A percentile compares a stretch with the other conserved stretches of the same genome.
phyloP scores from a whole-genome alignment of 37 sponge, comb jelly and placozoan genomes.

The Hormiphora californensis region DNA sequence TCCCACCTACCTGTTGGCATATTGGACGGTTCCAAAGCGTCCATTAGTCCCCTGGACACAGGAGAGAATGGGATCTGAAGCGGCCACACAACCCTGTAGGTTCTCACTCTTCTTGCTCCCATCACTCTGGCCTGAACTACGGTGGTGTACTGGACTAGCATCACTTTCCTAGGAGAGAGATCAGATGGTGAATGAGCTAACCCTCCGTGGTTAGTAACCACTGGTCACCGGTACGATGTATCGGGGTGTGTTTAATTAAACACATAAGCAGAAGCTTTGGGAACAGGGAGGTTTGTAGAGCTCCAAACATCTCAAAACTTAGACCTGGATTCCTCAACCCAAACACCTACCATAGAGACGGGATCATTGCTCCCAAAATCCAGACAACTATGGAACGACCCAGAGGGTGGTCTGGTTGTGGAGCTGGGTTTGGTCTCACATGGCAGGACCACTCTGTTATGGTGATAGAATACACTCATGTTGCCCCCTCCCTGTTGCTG shows the following conservation, averaged over 20 bases:
- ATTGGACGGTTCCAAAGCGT: neutral
- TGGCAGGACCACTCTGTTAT: slow-evolving; percentile 30
- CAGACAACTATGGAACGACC: slow-evolving; percentile 7
- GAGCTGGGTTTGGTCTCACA: slow-evolving; percentile 12
- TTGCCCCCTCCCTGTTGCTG: no score
- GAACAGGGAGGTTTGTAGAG: no score
- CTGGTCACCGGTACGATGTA: no score
- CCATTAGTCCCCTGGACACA: neutral
- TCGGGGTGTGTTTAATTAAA: no score
- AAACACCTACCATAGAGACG: neutral
- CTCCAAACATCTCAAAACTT: no score
- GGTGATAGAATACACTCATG: slow-evolving; percentile 22
- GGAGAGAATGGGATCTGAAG: slow-evolving; percentile 5
- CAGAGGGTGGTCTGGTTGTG: slow-evolving; percentile 4
- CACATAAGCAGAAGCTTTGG: no score
- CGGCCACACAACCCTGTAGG: slow-evolving; percentile 18
- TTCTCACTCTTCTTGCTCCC: slow-evolving; percentile 20
- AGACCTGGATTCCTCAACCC: no score
- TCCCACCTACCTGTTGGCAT: neutral
- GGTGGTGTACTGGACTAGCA: slow-evolving; percentile 4
- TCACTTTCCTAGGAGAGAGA: slow-evolving; percentile 31
- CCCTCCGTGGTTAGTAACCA: no score
- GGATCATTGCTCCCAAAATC: slow-evolving; percentile 40
- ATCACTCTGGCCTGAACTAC: slow-evolving; percentile 21
- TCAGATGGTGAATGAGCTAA: no score